Evolutionary conservation across 2,888 invertebrate genomes (phyloP).

Genomic region (Podabrus alpinus): DNA sequence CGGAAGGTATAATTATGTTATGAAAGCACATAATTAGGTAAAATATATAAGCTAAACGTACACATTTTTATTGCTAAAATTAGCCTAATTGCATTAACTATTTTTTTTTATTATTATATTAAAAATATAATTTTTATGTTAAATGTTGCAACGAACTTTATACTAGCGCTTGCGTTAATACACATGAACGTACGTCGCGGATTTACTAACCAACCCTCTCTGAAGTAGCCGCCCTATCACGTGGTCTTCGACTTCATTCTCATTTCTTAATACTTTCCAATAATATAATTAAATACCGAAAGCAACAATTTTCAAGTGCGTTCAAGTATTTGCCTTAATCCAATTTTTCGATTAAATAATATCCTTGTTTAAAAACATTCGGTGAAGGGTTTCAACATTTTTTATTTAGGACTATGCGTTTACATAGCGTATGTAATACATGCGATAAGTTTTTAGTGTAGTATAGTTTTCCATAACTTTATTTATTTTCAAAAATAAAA

Average conservation of each 20-base stretch:
- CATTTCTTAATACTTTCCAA: constrained; percentile 38
- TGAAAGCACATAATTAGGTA: no score
- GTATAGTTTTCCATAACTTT: no score
- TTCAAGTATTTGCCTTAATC: background rate
- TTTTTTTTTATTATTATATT: no score
- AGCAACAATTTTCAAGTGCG: constrained; percentile 20
- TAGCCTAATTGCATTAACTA: no score
- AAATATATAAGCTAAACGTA: background rate
- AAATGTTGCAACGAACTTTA: background rate
- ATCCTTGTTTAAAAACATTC: no score
- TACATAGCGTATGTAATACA: no score
- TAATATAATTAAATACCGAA: constrained; percentile 35
- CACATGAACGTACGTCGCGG: constrained; percentile 34
- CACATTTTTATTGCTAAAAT: background rate
- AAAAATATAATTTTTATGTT: background rate
- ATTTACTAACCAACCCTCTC: constrained; percentile 31
- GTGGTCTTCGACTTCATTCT: constrained; percentile 43
- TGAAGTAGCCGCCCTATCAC: constrained; percentile 47
- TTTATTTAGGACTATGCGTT: no score
- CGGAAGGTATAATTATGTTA: no score
- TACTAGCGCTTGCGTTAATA: constrained; percentile 36
- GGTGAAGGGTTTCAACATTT: no score
- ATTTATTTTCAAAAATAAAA: no score
- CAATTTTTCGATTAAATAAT: background rate
- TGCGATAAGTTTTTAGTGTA: no score